Percentiles rank a stretch among this genome's conserved stretches.
These are phyloP conservation scores for Muschampia plurimacula DNA, from an alignment of 2,888 invertebrate species.

Conservation along the genomic window DNA sequence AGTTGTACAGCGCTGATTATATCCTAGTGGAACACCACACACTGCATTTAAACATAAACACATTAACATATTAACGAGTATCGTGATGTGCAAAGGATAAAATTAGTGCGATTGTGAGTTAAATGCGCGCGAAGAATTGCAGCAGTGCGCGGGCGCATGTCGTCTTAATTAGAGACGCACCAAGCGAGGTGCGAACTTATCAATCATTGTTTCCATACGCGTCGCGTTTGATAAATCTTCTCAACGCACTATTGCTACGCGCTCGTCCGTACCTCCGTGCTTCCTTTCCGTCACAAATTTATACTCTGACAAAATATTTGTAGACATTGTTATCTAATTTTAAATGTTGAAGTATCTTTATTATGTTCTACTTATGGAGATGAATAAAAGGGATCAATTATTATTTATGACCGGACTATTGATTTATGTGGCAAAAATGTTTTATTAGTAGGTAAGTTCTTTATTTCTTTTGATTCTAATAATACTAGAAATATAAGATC, in stretches of 20 bases:
- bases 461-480: too few species aligned
- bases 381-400: too few species aligned
- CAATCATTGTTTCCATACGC: constrained; percentile 78
- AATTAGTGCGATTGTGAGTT: constrained; percentile 64
- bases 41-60: background rate
- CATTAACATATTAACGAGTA: constrained; percentile 1
- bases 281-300: constrained; percentile 56
- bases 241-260: constrained; percentile 67
- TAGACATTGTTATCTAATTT: constrained; percentile 20
- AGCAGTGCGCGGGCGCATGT: constrained; percentile 75
- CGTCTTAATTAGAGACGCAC: constrained; percentile 80
- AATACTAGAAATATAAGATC: too few species aligned
- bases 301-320: constrained; percentile 23
- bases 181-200: constrained; percentile 83
- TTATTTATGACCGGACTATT: too few species aligned
- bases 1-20: constrained; percentile 4
- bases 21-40: constrained; percentile 5
- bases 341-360: background rate
- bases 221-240: constrained; percentile 68
- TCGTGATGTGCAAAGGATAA: constrained; percentile 45
- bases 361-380: background rate
- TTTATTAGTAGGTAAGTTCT: too few species aligned
- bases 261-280: constrained; percentile 72
- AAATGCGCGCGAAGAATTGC: constrained; percentile 70
- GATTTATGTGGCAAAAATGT: too few species aligned